phyloP scores from a whole-genome alignment of 2,797 vertebrate genomes.

The Etheostoma perlongum region DNA sequence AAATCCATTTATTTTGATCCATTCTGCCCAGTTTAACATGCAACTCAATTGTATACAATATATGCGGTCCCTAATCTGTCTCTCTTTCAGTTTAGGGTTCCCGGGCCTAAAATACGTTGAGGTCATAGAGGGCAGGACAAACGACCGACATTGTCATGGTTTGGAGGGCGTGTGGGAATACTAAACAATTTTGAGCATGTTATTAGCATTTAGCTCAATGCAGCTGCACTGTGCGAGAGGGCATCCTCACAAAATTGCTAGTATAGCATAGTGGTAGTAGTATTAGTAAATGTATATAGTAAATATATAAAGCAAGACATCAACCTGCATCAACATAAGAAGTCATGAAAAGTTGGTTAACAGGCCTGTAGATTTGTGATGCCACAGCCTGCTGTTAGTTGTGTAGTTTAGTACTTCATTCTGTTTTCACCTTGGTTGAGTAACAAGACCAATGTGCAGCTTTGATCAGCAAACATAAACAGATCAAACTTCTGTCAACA shows the following conservation, averaged over 20 bases:
- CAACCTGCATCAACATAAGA: constrained; percentile 2
- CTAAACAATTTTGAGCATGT: not conserved
- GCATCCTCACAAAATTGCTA: not conserved
- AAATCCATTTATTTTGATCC: too few relatives aligned
- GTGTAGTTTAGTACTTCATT: not conserved
- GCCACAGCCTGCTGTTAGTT: not conserved
- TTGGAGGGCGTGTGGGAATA: too few relatives aligned
- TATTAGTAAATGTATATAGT: not conserved
- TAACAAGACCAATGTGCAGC: constrained; percentile 4
- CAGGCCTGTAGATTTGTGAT: not conserved
- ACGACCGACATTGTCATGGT: too few relatives aligned
- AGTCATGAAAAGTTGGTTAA: not conserved
- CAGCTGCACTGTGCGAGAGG: not conserved
- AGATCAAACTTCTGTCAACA: constrained; percentile 3
- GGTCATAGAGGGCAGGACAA: too few relatives aligned
- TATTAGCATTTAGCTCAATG: constrained; percentile 12
- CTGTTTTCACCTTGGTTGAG: not conserved
- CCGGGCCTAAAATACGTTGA: too few relatives aligned
- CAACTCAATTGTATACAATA: too few relatives aligned
- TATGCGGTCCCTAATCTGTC: too few relatives aligned
- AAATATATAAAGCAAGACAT: not conserved
- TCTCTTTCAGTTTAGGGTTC: too few relatives aligned
- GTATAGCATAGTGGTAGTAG: too few relatives aligned
- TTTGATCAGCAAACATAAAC: constrained; percentile 7
- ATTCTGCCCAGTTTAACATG: too few relatives aligned